Conservation (phyloP, 2,797 vertebrate species). For the Semotilus atromaculatus region DNA sequence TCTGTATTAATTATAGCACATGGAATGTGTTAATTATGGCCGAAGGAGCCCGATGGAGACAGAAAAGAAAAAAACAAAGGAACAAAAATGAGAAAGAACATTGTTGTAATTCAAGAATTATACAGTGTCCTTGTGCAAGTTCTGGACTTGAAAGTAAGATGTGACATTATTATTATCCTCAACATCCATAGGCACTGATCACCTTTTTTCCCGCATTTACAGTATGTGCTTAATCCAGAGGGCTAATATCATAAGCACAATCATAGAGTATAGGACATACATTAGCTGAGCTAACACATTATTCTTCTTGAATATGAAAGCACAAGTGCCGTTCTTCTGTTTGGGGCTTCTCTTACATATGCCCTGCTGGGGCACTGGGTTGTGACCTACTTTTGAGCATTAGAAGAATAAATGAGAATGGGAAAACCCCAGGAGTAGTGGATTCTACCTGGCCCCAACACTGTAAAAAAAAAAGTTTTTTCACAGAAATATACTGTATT, state of each 20-base stretch:
- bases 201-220: background rate
- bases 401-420: conserved; percentile 5
- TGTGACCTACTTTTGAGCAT: conserved; percentile 48
- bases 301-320: conserved; percentile 56
- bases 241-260: conserved; percentile 30
- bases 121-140: background rate
- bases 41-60: conserved; percentile 43
- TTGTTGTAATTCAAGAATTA: background rate
- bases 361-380: conserved; percentile 38
- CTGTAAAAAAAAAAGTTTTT: too few relatives aligned
- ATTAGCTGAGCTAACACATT: conserved; percentile 42
- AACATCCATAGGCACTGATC: background rate
- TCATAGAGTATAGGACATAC: conserved; percentile 8
- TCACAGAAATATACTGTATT: too few relatives aligned
- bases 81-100: conserved; percentile 36
- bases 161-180: conserved; percentile 1
- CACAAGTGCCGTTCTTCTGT: conserved; percentile 27
- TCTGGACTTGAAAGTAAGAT: background rate
- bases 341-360: conserved; percentile 20
- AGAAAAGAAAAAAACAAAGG: conserved; percentile 36
- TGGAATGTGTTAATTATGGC: conserved; percentile 57
- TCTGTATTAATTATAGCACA: conserved; percentile 62
- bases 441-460: background rate
- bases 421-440: background rate
- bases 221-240: background rate